Conservation (phyloP, 2,797 vertebrate genomes). For the Cyprinodon diabolis region DNA sequence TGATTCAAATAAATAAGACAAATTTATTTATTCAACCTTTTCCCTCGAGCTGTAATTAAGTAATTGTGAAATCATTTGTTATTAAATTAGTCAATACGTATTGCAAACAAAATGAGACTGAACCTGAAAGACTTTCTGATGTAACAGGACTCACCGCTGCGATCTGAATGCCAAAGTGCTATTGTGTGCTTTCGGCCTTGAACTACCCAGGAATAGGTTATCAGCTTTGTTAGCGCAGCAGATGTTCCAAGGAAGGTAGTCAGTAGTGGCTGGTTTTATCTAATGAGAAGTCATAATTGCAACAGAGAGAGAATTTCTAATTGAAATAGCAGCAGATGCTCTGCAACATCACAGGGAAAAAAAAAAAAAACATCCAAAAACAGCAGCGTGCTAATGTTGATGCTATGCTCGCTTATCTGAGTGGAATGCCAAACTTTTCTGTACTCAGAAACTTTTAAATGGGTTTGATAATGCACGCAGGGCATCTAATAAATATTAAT, state of each 20-base stretch:
- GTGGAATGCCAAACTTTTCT: slow-evolving; percentile 42
- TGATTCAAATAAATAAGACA: no score
- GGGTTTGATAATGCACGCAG: slow-evolving; percentile 61
- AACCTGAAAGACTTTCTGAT: slow-evolving; percentile 48
- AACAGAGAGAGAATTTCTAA: slow-evolving; percentile 48
- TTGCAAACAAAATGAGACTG: slow-evolving; percentile 22
- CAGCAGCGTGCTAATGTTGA: slow-evolving; percentile 38
- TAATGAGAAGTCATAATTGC: slow-evolving; percentile 77
- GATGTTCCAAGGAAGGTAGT: slow-evolving; percentile 69
- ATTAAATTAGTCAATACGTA: slow-evolving; percentile 44
- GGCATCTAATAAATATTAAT: slow-evolving; percentile 74
- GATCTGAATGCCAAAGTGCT: slow-evolving; percentile 50
- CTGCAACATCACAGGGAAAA: slow-evolving; percentile 14
- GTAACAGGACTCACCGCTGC: slow-evolving; percentile 54
- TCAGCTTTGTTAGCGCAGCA: slow-evolving; percentile 71
- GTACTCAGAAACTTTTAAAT: slow-evolving; percentile 64
- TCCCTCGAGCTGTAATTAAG: no score
- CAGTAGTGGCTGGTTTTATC: slow-evolving; percentile 62
- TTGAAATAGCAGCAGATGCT: slow-evolving; percentile 60
- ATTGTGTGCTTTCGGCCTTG: slow-evolving; percentile 41
- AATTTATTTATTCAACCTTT: no score
- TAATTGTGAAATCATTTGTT: not conserved
- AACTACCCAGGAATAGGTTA: slow-evolving; percentile 67
- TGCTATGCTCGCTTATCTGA: slow-evolving; percentile 29
- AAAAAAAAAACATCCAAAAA: slow-evolving; percentile 10